A percentile compares a stretch with the other conserved stretches of the same genome.
These are phyloP conservation scores for Macropus fuliginosus DNA, from an alignment of 2,797 vertebrate species.

Conservation along the genomic window DNA sequence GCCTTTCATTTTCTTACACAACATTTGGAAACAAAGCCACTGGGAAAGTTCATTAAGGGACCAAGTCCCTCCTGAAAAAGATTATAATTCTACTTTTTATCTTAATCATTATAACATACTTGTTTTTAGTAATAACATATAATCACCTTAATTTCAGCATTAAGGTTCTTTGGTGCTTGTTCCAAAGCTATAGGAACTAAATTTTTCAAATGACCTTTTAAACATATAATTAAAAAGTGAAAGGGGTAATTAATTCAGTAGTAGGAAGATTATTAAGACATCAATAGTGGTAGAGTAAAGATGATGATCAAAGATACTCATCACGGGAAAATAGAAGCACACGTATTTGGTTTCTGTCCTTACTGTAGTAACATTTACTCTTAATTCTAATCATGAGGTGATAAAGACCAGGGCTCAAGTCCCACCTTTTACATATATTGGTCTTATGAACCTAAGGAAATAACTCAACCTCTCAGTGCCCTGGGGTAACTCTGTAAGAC, in stretches of 20 bases:
- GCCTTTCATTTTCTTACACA: slow-evolving; percentile 53
- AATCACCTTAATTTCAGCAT: slow-evolving; percentile 23
- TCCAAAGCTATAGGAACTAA: slow-evolving; percentile 17
- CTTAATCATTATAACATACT: slow-evolving; percentile 17
- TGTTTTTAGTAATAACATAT: slow-evolving; percentile 15
- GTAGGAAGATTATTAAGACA: slow-evolving; percentile 18
- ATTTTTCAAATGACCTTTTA: not conserved
- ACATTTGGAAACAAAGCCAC: slow-evolving; percentile 50
- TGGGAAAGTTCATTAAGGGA: slow-evolving; percentile 29
- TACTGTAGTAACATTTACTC: not conserved
- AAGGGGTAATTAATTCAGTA: slow-evolving; percentile 20
- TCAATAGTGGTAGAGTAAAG: slow-evolving; percentile 11
- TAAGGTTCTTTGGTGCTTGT: not conserved
- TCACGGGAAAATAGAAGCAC: not conserved
- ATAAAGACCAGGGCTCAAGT: not conserved
- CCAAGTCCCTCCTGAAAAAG: slow-evolving; percentile 57
- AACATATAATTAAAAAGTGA: slow-evolving; percentile 38
- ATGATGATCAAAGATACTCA: not conserved
- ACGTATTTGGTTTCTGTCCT: not conserved
- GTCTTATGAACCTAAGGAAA: not conserved
- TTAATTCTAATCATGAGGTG: not conserved
- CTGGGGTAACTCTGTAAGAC: not conserved
- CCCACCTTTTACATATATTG: not conserved
- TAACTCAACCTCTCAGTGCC: not conserved
- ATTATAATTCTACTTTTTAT: slow-evolving; percentile 55